Evolutionary conservation across 2,797 vertebrate genomes (phyloP), one percentile per base, ranked within the genome.

Genomic region (Coreius guichenoti): DNA sequence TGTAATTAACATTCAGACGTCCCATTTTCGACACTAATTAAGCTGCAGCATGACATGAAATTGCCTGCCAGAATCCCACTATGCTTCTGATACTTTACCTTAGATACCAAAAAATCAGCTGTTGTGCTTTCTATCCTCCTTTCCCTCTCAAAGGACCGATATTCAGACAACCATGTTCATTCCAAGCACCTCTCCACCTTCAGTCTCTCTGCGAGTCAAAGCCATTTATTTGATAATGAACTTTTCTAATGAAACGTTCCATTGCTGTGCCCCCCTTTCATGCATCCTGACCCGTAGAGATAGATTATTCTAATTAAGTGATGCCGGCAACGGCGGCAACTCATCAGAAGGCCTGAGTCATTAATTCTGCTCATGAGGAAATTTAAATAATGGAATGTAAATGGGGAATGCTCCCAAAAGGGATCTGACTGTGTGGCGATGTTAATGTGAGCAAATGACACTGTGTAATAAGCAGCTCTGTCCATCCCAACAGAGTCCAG

Each of bases 261-360:
- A 5, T 79, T 45, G 17, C 56, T 47, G 67, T 26, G 54, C 74
- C 5, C 39, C 47, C 85, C 84, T 83, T 78, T 8, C 31, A 74
- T 72, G 89, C 74, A 84, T 87, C 80, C 87, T 86, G 86, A 92
- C 89, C 90, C 86, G 74, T 84, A 80, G 91, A 88, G 91, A 93
- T 86, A 88, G 86, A 93, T 92, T 88, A 89, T 90, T 91, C 74
- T 91, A 92, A 93, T 93, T 91, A 93, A 93, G 81, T 87, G 84
- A 82, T 77, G 87, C 82, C 87, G 82, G 82, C 89, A 88, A 90
- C 83, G 86, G 88, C 85, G 83, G 81, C 33, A 4, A 78, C 86
- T 90, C 91, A 84, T 91, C 89, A 91, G 84, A 73, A 84, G 76
- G 84, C 85, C 78, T n/a, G 88, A 91, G 87, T 91, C 90, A 92